Percentiles rank a stretch among this genome's conserved stretches.
phyloP scores from a whole-genome alignment of 2,888 invertebrate genomes.

The Periphyllus acericola region DNA sequence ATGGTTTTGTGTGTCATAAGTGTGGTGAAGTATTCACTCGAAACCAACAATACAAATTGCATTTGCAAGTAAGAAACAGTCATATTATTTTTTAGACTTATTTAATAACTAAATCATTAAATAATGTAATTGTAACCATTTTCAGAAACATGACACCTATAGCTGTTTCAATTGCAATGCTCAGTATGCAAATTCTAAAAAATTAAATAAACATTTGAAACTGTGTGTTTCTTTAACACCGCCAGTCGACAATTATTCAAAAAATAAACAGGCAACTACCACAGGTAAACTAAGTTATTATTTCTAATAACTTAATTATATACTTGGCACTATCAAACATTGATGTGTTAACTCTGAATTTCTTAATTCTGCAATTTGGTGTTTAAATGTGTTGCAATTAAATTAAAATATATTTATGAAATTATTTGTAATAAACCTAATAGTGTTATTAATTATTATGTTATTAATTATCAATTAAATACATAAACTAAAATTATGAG shows the following conservation, averaged over 20 bases:
- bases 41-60: constrained; percentile 52
- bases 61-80: constrained; percentile 35
- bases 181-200: constrained; percentile 50
- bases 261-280: constrained; percentile 18
- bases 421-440: neutral
- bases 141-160: constrained; percentile 49
- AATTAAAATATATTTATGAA: neutral
- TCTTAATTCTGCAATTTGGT: neutral
- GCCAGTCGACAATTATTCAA: neutral
- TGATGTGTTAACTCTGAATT: neutral
- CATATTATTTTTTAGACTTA: neutral
- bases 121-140: neutral
- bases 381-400: neutral
- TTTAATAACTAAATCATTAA: neutral
- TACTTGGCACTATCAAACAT: neutral
- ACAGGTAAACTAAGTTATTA: neutral
- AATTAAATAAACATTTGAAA: constrained; percentile 48
- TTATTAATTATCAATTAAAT: too few relatives aligned
- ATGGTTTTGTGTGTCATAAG: constrained; percentile 43
- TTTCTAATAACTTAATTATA: neutral
- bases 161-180: constrained; percentile 54
- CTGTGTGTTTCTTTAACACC: constrained; percentile 20
- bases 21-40: constrained; percentile 49
- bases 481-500: too few relatives aligned
- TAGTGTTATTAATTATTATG: neutral